These are phyloP conservation scores for Corythaixoides concolor DNA, from an alignment of 2,113 vertebrate species.

Conservation along the genomic window DNA sequence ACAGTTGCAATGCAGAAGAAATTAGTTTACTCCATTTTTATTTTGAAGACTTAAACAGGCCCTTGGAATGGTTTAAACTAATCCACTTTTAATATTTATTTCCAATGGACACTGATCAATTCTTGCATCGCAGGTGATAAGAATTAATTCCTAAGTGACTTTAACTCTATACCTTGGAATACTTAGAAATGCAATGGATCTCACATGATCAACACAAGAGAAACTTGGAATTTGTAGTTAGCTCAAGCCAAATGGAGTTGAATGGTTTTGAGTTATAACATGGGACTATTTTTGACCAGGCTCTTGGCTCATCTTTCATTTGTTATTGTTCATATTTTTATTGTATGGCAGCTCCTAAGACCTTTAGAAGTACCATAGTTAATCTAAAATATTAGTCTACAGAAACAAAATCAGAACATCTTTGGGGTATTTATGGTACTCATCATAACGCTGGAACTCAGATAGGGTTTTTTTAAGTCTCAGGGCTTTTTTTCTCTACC, in stretches of 20 bases:
- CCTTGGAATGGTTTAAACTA: neutral
- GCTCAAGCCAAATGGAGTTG: neutral
- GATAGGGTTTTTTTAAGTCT: accelerated
- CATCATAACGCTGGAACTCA: neutral
- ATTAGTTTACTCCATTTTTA: neutral
- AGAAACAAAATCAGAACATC: neutral
- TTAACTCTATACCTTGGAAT: neutral
- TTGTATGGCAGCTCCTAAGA: neutral
- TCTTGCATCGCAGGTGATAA: neutral
- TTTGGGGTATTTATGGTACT: neutral
- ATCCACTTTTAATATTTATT: neutral
- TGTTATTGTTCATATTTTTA: neutral
- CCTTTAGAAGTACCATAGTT: neutral
- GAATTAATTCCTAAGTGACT: neutral
- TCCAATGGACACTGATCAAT: neutral
- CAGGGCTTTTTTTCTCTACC: no score
- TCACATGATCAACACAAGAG: neutral
- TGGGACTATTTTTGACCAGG: neutral
- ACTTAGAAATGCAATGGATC: neutral
- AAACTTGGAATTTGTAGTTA: neutral
- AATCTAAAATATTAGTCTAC: neutral
- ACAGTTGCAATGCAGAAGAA: neutral
- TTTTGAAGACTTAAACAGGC: neutral
- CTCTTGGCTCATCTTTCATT: neutral
- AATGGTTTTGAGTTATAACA: neutral